These are phyloP conservation scores for Chelonus insularis DNA, from an alignment of 1,140 invertebrate species.

Conservation along the genomic window DNA sequence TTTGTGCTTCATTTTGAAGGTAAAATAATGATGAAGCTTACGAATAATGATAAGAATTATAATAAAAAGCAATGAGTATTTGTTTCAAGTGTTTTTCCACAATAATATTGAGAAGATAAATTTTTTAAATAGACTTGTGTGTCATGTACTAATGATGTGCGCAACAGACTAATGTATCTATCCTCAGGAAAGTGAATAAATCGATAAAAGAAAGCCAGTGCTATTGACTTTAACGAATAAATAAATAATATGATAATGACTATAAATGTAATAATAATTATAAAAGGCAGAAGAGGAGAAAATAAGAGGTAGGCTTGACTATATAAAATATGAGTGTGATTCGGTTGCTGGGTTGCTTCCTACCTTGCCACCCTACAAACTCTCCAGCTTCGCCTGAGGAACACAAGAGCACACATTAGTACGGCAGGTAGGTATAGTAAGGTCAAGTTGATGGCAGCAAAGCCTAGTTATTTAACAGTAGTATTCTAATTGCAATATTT, in stretches of 20 bases:
- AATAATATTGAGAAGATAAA: too few species aligned
- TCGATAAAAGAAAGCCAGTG: neutral
- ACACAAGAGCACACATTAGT: conserved; percentile 64
- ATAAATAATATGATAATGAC: neutral
- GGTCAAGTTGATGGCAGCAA: conserved; percentile 58
- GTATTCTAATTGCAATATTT: conserved; percentile 38
- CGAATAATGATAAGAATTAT: too few species aligned
- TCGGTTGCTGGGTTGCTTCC: conserved; percentile 63
- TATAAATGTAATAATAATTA: neutral
- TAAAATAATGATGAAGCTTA: too few species aligned
- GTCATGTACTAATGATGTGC: conserved; percentile 4
- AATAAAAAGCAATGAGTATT: too few species aligned
- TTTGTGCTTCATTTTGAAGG: too few species aligned
- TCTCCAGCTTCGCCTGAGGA: conserved; percentile 78
- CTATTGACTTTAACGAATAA: neutral
- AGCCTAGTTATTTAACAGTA: conserved; percentile 59
- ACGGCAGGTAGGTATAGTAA: conserved; percentile 58
- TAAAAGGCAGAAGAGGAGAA: conserved; percentile 31
- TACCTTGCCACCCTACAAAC: conserved; percentile 85
- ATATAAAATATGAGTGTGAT: conserved; percentile 60
- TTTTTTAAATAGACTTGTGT: too few species aligned
- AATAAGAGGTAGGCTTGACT: conserved; percentile 47
- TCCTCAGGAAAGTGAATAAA: too few species aligned
- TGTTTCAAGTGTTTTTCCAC: too few species aligned
- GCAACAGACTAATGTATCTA: neutral